Conservation (phyloP, 92 coral and sea anemone species). For the Epizoanthus scotinus region DNA sequence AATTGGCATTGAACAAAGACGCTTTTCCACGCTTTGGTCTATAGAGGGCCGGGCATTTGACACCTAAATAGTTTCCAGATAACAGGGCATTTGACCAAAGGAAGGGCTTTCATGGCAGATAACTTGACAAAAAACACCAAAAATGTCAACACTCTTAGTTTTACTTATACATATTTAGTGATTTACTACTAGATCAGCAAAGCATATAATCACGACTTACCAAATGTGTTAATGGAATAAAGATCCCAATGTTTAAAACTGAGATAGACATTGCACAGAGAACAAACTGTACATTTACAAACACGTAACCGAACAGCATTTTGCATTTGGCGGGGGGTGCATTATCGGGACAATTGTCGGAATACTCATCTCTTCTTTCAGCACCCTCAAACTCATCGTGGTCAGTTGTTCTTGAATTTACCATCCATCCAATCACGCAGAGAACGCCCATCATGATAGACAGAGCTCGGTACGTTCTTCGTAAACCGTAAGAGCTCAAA, state of each 20-base stretch:
- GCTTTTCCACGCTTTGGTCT: too few species aligned
- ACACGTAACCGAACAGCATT: background rate
- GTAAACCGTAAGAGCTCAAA: background rate
- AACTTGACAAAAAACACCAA: too few species aligned
- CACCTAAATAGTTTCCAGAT: too few species aligned
- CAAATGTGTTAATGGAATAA: background rate
- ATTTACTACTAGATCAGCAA: too few species aligned
- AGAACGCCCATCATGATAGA: background rate
- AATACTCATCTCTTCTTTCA: background rate
- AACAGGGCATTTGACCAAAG: too few species aligned
- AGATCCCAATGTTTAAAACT: background rate
- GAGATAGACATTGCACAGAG: background rate
- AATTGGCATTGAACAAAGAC: too few species aligned
- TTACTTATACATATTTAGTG: too few species aligned
- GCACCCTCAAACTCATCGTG: background rate
- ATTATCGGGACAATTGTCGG: background rate
- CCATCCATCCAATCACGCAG: background rate
- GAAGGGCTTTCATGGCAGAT: too few species aligned
- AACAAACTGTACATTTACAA: background rate
- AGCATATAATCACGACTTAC: background rate
- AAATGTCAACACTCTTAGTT: too few species aligned
- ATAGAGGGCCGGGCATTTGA: too few species aligned
- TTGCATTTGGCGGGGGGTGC: background rate
- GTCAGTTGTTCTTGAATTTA: background rate
- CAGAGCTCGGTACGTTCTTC: background rate